Evolutionary conservation across 1,140 invertebrate species (phyloP), one percentile per base, ranked within the genome.

Genomic region (Sogatella furcifera): DNA sequence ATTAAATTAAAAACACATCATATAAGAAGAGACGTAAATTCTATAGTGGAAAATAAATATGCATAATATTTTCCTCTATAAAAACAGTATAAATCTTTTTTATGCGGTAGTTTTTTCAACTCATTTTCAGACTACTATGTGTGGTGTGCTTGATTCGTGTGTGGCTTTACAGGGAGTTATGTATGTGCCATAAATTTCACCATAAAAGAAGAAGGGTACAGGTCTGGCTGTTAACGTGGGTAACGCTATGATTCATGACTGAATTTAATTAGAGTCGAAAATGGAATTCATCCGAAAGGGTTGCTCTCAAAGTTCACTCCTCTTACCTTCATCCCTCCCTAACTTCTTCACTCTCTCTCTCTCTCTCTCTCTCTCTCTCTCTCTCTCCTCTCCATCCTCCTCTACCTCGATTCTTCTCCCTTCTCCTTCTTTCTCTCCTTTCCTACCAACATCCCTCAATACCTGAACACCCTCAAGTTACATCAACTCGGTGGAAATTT

Each of bases 1-100:
- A 55, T 55, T 55, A 55, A 55, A 55, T 55, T 55, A 55, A 55
- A 55, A 55, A 55, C 54, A 55, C 54, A 55, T 55, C 38, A 55
- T n/a, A n/a, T 55, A 55, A 19, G 21, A 49, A 11, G 46, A 55
- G 46, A 55, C 54, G 54, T 15, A 31, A 28, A 55, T 53, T 28
- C 22, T 34, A 34, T 55, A 31, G 22, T 55, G 28, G 54, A 55
- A 17, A 55, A 55, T 55, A 55, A 55, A 55, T 55, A 55, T 55
- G 54, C 54, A 55, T 55, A 55, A 55, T 55, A 55, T 55, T 34
- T 55, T 15, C 54, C 22, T 38, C 54, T 34, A 55, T 55, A 55
- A 55, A 55, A 55, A 55, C 54, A 34, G 31, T 38, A 55, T 55
- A 55, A 55, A 55, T 55, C 54, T 55, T 55, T 55, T 55, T 55